phyloP scores from a whole-genome alignment of 2,888 invertebrate genomes.

The Cotesia congregata region DNA sequence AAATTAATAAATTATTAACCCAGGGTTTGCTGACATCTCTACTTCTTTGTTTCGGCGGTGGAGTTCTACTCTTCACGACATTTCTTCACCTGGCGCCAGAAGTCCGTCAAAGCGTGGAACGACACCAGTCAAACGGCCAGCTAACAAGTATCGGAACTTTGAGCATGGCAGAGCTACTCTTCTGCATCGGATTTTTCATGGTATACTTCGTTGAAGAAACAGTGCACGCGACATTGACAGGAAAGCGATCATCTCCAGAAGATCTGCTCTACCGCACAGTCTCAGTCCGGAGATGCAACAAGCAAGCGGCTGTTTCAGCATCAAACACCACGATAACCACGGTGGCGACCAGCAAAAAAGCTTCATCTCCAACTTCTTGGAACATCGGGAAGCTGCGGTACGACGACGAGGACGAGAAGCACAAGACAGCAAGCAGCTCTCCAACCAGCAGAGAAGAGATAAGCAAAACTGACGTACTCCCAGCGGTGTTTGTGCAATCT shows the following conservation, averaged over 20 bases:
- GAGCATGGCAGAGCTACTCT: conserved; percentile 74
- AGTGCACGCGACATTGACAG: conserved; percentile 72
- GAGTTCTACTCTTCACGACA: conserved; percentile 77
- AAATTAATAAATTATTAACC: conserved; percentile 10
- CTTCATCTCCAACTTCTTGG: conserved; percentile 39
- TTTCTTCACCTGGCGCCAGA: conserved; percentile 78
- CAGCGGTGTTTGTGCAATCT: conserved; percentile 61
- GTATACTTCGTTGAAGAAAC: conserved; percentile 77
- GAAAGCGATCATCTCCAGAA: conserved; percentile 66
- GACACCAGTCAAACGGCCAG: conserved; percentile 69
- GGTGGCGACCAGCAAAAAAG: conserved; percentile 40
- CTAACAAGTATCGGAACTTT: conserved; percentile 70
- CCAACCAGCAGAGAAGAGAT: conserved; percentile 32
- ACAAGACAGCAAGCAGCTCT: conserved; percentile 11
- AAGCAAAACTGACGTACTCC: conserved; percentile 44
- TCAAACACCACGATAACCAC: conserved; percentile 47
- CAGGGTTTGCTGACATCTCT: conserved; percentile 73
- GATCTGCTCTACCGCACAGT: conserved; percentile 73
- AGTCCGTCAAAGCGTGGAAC: conserved; percentile 74
- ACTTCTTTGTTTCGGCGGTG: conserved; percentile 77
- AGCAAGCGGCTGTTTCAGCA: conserved; percentile 56
- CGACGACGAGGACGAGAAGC: conserved; percentile 38
- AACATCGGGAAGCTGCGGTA: conserved; percentile 44
- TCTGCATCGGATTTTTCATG: conserved; percentile 77
- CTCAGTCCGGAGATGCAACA: conserved; percentile 72